Evolutionary conservation across 1,140 invertebrate species (phyloP).

Genomic region (Trichonephila clavata): DNA sequence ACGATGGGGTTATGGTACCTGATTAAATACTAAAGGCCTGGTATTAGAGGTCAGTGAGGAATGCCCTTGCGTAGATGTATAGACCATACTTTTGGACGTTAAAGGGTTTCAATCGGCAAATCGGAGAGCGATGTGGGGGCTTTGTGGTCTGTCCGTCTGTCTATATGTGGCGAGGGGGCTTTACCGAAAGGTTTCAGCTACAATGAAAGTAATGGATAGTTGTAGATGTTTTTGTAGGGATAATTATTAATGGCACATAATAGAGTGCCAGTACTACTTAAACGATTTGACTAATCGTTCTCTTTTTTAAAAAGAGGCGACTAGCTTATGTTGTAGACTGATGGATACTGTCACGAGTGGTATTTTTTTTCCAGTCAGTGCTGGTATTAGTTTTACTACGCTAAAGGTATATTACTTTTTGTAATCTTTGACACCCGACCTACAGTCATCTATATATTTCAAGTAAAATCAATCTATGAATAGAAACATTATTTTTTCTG

Average conservation of each 20-base stretch:
- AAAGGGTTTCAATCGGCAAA: slow-evolving; percentile 29
- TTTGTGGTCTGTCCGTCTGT: slow-evolving; percentile 18
- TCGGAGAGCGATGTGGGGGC: background rate
- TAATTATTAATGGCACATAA: slow-evolving; percentile 15
- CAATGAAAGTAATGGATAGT: slow-evolving; percentile 10
- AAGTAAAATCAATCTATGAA: background rate
- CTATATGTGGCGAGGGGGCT: background rate
- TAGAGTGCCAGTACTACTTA: slow-evolving; percentile 27
- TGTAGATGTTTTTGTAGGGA: slow-evolving; percentile 3
- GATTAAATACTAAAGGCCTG: slow-evolving; percentile 74
- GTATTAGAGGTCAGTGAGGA: slow-evolving; percentile 56
- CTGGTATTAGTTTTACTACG: background rate
- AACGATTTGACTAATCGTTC: slow-evolving; percentile 27
- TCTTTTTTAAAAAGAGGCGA: background rate
- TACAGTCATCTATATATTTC: background rate
- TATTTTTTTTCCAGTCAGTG: background rate
- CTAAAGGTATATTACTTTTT: background rate
- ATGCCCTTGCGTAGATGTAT: slow-evolving; percentile 41
- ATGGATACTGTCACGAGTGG: background rate
- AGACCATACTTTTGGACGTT: slow-evolving; percentile 35
- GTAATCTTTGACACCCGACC: background rate
- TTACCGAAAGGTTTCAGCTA: slow-evolving; percentile 18
- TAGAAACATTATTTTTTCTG: background rate
- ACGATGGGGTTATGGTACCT: slow-evolving; percentile 67
- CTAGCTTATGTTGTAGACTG: too few relatives aligned